These are phyloP conservation scores for Formicarius rufipectus DNA, from an alignment of 2,113 vertebrate genomes.

Conservation along the genomic window DNA sequence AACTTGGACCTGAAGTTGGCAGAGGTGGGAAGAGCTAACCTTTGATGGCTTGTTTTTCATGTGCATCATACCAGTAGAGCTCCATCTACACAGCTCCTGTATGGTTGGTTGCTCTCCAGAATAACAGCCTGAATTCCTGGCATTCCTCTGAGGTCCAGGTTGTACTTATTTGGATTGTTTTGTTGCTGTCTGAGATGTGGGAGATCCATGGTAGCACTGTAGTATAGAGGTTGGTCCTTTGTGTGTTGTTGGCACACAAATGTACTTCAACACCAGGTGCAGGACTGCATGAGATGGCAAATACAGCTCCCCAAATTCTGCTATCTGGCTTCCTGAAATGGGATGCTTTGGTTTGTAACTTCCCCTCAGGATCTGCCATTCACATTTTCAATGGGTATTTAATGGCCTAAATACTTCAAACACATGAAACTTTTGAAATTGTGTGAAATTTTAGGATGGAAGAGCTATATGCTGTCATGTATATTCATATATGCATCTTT, in stretches of 20 bases:
- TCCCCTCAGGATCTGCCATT: neutral
- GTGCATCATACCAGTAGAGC: neutral
- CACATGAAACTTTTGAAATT: fast-evolving
- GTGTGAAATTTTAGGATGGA: neutral
- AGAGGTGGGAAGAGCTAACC: neutral
- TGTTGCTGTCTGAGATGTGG: neutral
- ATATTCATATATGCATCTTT: neutral
- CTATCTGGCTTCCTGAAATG: neutral
- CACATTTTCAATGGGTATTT: neutral
- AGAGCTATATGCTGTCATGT: neutral
- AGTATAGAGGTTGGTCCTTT: neutral
- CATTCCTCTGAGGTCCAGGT: neutral
- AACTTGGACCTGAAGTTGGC: neutral
- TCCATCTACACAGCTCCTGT: neutral
- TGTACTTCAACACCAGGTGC: neutral
- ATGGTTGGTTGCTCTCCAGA: neutral
- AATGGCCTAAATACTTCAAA: neutral
- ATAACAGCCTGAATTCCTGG: neutral
- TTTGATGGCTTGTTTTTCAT: neutral
- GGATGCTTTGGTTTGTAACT: neutral
- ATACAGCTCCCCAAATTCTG: neutral
- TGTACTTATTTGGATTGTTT: neutral
- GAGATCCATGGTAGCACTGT: neutral
- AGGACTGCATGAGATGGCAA: neutral
- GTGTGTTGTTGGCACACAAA: fast-evolving